Evolutionary conservation across 2,888 invertebrate genomes (phyloP).

Genomic region (Lydus trimaculatus): DNA sequence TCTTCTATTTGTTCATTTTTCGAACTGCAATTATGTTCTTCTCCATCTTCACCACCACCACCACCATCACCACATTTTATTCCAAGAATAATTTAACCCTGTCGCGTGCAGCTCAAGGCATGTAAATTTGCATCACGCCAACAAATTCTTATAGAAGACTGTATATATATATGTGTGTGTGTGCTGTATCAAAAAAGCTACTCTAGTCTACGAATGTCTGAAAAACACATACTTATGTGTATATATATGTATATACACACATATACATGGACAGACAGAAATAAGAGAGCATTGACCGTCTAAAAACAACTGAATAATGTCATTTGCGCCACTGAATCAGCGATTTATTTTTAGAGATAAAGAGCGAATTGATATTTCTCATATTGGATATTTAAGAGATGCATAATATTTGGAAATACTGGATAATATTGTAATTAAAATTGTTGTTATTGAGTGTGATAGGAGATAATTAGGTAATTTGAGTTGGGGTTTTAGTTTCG

Average conservation of each 20-base stretch:
- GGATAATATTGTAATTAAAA: neutral
- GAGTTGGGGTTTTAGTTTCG: neutral
- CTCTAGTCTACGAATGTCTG: conserved; percentile 39
- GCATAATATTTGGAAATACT: neutral
- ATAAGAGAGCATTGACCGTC: conserved; percentile 50
- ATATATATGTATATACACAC: neutral
- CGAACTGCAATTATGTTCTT: neutral
- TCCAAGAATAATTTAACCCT: conserved; percentile 53
- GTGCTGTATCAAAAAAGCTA: conserved; percentile 45
- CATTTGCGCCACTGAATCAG: conserved; percentile 50
- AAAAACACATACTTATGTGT: neutral
- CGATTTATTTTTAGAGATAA: conserved; percentile 49
- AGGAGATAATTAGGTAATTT: neutral
- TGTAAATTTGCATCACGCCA: conserved; percentile 51
- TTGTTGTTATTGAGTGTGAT: neutral
- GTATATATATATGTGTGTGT: too few species aligned
- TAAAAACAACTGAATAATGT: conserved; percentile 53
- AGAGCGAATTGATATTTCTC: neutral
- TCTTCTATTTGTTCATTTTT: neutral
- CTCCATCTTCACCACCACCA: neutral
- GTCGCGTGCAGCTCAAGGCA: conserved; percentile 52
- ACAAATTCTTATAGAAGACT: conserved; percentile 43
- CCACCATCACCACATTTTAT: conserved; percentile 13
- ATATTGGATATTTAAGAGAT: neutral
- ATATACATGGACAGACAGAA: neutral